phyloP scores from a whole-genome alignment of 2,113 vertebrate genomes.

The Tenrec ecaudatus region DNA sequence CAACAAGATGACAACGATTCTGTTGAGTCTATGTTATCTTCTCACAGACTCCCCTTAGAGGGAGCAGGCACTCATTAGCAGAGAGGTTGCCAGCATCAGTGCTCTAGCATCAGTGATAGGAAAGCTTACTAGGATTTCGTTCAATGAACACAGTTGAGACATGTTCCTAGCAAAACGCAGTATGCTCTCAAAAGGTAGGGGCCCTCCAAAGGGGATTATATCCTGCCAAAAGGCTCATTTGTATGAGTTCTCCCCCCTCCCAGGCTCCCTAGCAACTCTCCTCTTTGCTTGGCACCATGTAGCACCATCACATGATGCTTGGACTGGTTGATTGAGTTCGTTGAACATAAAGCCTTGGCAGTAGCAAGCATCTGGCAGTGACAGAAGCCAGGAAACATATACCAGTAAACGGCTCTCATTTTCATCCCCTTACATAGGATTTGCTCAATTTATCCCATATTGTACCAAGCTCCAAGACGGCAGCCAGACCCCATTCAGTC shows the following conservation, averaged over 20 bases:
- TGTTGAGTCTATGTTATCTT: background rate
- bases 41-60: slow-evolving; percentile 7
- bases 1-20: background rate
- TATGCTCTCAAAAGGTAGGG: slow-evolving; percentile 76
- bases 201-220: slow-evolving; percentile 73
- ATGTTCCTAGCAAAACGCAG: slow-evolving; percentile 81
- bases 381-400: slow-evolving; percentile 80
- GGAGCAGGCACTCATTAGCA: background rate
- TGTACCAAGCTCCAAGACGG: slow-evolving; percentile 52
- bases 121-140: slow-evolving; percentile 60
- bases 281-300: slow-evolving; percentile 73
- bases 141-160: slow-evolving; percentile 70
- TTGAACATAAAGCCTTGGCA: slow-evolving; percentile 81
- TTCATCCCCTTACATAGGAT: slow-evolving; percentile 74
- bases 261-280: slow-evolving; percentile 68
- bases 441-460: slow-evolving; percentile 76
- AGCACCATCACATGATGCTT: slow-evolving; percentile 75
- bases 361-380: slow-evolving; percentile 76
- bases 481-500: slow-evolving; percentile 60
- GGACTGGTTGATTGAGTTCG: slow-evolving; percentile 74
- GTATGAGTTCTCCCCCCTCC: slow-evolving; percentile 72
- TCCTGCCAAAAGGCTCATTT: slow-evolving; percentile 81
- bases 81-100: background rate
- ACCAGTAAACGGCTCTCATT: slow-evolving; percentile 79
- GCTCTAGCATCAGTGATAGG: background rate